These are phyloP conservation scores for Cryptocephalus primarius DNA, from an alignment of 2,888 invertebrate genomes.

Conservation along the genomic window DNA sequence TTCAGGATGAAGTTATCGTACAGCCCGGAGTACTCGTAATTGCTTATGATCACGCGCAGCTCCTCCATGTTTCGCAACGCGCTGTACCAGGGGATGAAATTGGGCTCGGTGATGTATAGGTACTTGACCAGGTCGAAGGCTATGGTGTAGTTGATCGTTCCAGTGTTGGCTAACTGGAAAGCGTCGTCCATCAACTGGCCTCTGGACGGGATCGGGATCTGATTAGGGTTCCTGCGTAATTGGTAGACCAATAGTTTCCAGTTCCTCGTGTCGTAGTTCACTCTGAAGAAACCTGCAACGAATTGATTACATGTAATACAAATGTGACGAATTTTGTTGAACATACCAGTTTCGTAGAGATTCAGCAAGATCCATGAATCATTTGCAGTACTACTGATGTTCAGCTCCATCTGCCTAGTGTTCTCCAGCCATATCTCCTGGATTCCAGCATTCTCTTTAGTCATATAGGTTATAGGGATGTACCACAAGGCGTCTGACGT, in stretches of 20 bases:
- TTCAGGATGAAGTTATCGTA: slow-evolving; percentile 30
- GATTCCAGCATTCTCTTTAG: slow-evolving; percentile 17
- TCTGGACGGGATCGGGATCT: slow-evolving; percentile 48
- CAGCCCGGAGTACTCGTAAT: slow-evolving; percentile 41
- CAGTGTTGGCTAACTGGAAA: slow-evolving; percentile 51
- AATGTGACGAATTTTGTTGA: not conserved
- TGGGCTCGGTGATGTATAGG: slow-evolving; percentile 48
- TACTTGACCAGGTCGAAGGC: slow-evolving; percentile 54
- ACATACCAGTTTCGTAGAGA: slow-evolving; percentile 45
- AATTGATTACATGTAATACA: not conserved
- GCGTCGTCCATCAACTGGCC: slow-evolving; percentile 67
- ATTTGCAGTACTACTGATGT: slow-evolving; percentile 21
- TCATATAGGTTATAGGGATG: slow-evolving; percentile 46
- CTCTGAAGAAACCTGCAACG: slow-evolving; percentile 46
- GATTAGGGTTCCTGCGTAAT: slow-evolving; percentile 30
- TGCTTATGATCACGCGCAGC: slow-evolving; percentile 39
- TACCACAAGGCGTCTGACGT: slow-evolving; percentile 40
- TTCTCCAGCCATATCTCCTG: slow-evolving; percentile 25
- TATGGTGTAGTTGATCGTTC: slow-evolving; percentile 45
- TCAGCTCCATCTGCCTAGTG: slow-evolving; percentile 20
- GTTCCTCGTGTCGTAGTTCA: slow-evolving; percentile 49
- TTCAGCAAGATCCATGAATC: slow-evolving; percentile 51
- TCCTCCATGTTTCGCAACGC: slow-evolving; percentile 46
- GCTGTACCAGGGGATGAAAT: slow-evolving; percentile 57
- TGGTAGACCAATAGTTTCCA: slow-evolving; percentile 44